Evolutionary conservation across 1,140 invertebrate genomes (phyloP).

Genomic region (Panulirus ornatus): DNA sequence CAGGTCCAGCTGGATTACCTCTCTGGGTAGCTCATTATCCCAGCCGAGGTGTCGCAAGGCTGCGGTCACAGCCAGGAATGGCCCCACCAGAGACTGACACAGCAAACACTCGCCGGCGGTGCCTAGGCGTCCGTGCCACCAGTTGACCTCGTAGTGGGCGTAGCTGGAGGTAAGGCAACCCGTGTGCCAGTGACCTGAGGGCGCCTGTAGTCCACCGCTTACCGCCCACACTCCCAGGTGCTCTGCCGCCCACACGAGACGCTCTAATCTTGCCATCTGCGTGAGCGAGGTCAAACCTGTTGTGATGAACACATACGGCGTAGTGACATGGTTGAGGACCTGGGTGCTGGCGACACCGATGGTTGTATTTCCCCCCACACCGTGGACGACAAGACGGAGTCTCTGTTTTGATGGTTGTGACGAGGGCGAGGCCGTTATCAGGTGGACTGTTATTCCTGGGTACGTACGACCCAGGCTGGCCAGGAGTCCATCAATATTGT

Average conservation of each 20-base stretch:
- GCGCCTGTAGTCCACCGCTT: constrained; percentile 23
- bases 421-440: constrained; percentile 17
- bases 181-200: constrained; percentile 42
- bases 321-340: constrained; percentile 39
- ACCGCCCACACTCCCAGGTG: constrained; percentile 60
- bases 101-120: constrained; percentile 37
- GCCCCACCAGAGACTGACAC: constrained; percentile 57
- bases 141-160: constrained; percentile 46
- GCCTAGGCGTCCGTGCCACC: constrained; percentile 30
- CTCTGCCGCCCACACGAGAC: constrained; percentile 63
- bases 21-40: constrained; percentile 30
- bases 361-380: constrained; percentile 8
- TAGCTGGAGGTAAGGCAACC: constrained; percentile 51
- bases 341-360: neutral
- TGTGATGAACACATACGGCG: constrained; percentile 53
- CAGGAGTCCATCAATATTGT: neutral
- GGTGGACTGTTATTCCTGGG: constrained; percentile 54
- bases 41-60: constrained; percentile 57
- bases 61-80: constrained; percentile 54
- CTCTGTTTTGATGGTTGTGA: neutral
- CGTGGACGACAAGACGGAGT: constrained; percentile 28
- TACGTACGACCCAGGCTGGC: constrained; percentile 20
- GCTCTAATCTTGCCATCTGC: constrained; percentile 13
- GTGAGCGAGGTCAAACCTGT: constrained; percentile 13
- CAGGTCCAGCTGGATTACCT: constrained; percentile 29